Base-by-base conservation (phyloP, 1,140 invertebrate species). In the Cherax quadricarinatus region DNA sequence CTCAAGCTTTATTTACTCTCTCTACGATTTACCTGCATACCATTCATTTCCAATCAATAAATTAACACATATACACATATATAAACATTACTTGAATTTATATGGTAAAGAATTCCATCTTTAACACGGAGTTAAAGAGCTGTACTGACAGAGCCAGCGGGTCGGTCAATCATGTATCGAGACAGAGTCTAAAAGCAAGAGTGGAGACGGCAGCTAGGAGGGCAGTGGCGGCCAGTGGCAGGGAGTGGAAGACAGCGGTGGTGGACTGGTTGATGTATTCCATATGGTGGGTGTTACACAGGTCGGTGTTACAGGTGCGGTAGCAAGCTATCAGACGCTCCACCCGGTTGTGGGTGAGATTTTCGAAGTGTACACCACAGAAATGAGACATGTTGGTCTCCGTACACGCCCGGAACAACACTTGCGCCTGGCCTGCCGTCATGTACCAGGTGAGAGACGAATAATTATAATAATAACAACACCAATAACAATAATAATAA, bases 301-400 rank as follows among this genome's bases (percentile, higher is more conserved):
- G 83, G 79, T 91, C 90, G 14, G 90, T 91, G 75, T 53, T 51
- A 60, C 90, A 91, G 16, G 90, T 86, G 70, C 78, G 51, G 90
- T 91, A 91, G 84, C 90, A 91, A 49, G 90, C 90, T 24, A 86
- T 87, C 84, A 91, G 84, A 24, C 84, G 84, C 79, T 86, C 90
- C 57, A 91, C 90, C 7, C 90, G 57, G 84, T 91, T 86, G 84
- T 91, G 79, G 75, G 84, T 82, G 10, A 91, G 90, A 41, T 87
- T 86, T 84, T 91, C 90, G 78, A 86, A 87, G 90, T 91, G 90
- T 14, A 87, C 82, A 48, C 85, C 90, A 84, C 90, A 91, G 78
- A 91, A 91, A 12, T 91, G 90, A 3, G 90, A 91, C 90, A 91
- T 91, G 90, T 91, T 91, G 84, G 90, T 91, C 60, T 91, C 90